Percentiles rank a stretch among this genome's conserved stretches.
These are phyloP conservation scores for Loripinus fragilis DNA, from an alignment of 2,888 invertebrate genomes.

Conservation along the genomic window DNA sequence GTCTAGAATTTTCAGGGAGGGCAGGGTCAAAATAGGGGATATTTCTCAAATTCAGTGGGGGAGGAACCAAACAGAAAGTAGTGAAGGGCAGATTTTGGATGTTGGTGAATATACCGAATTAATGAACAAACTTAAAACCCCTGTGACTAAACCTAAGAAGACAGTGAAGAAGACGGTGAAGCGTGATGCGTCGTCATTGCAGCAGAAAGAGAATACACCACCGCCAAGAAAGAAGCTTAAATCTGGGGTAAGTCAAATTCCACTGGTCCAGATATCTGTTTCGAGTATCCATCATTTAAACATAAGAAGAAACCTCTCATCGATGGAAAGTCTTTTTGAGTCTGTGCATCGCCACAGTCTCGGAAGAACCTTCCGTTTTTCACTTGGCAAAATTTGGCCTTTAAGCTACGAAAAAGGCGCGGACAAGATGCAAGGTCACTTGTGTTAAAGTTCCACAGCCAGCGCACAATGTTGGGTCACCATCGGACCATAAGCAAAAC, in stretches of 20 bases:
- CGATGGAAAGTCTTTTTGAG: too few relatives aligned
- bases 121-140: not conserved
- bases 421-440: too few relatives aligned
- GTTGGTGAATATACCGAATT: not conserved
- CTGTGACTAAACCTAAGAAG: not conserved
- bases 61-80: not conserved
- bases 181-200: not conserved
- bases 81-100: not conserved
- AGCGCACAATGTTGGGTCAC: too few relatives aligned
- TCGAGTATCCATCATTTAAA: too few relatives aligned
- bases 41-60: not conserved
- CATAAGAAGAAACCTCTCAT: too few relatives aligned
- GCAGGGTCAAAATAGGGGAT: not conserved
- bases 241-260: not conserved
- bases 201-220: not conserved
- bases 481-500: too few relatives aligned
- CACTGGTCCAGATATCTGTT: too few relatives aligned
- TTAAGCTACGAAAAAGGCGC: too few relatives aligned
- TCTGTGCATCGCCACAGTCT: too few relatives aligned
- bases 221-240: not conserved
- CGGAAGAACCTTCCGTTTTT: too few relatives aligned
- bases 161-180: not conserved
- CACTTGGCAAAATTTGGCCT: too few relatives aligned
- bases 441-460: too few relatives aligned
- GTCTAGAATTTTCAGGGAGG: not conserved